Base-by-base conservation (phyloP, 2,113 vertebrate species). In the Pteropus alecto region DNA sequence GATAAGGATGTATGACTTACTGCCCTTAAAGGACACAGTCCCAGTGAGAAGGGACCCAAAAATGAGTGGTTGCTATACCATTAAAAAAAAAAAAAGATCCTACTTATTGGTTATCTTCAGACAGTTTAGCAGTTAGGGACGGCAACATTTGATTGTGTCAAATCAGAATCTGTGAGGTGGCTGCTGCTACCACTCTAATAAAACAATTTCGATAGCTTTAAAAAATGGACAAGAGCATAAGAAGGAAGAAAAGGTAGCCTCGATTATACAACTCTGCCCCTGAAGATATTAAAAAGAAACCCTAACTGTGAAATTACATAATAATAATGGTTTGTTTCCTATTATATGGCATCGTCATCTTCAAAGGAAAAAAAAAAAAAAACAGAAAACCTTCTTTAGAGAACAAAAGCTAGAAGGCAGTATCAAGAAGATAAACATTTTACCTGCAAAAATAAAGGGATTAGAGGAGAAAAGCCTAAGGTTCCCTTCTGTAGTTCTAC, bases 351-450 rank as follows among this genome's bases (percentile, higher is more conserved):
- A 58, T 83, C 28, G 79, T 26, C n/a, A 67, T 82, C 48, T 74
- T 91, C 41, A 65, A 89, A 76, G 35, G 41, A 56, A 58, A 51
- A 58, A 30, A 74, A 79, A 68, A 2, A 22, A 30, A 74, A 79
- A 68, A 2, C 22, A 30, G 48, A 84, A 76, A 70, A 4, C 9
- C 19, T 91, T 60, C n/a, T 92, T 28, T 7, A 71, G 30, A 92
- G 19, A 28, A 54, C 30, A 81, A 79, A 79, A 79, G 7, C 33
- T 41, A 56, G 46, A 83, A 73, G 70, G 24, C 19, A 41, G 46
- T 73, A 89, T 71, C n/a, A 92, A 67, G 48, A 94, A 87, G 28
- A 14, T 48, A 83, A 88, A 28, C 21, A 89, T 48, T 94, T 88
- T 60, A 56, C 15, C 65, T 33, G 2, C 65, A 65, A 76, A 85